Percentiles rank a stretch among this genome's conserved stretches.
phyloP scores from a whole-genome alignment of 2,113 vertebrate genomes.

The Scolopax mira region DNA sequence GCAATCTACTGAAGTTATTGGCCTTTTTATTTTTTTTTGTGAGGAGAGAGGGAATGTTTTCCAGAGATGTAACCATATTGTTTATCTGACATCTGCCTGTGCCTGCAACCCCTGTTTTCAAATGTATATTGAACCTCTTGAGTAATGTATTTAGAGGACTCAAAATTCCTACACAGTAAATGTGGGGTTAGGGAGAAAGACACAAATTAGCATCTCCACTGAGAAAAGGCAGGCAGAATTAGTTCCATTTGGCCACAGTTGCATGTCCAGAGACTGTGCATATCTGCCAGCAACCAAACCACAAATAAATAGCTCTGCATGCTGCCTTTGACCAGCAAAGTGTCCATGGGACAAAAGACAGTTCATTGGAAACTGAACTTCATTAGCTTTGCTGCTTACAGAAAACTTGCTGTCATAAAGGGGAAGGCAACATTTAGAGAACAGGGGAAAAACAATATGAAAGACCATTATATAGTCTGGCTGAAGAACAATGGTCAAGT shows the following conservation, averaged over 20 bases:
- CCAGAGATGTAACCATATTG: background rate
- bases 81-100: background rate
- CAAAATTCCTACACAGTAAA: background rate
- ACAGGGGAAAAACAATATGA: background rate
- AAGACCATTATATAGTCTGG: background rate
- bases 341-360: background rate
- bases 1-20: background rate
- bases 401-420: background rate
- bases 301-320: background rate
- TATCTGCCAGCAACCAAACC: background rate
- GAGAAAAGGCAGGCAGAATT: background rate
- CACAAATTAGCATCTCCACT: background rate
- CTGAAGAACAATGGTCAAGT: slow-evolving; percentile 16
- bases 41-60: background rate
- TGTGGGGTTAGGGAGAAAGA: background rate
- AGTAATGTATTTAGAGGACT: background rate
- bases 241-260: background rate
- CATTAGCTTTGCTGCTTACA: background rate
- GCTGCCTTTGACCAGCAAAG: background rate
- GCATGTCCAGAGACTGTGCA: background rate
- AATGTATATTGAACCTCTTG: background rate
- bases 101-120: background rate
- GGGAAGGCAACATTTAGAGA: background rate
- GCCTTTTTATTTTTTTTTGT: background rate
- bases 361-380: slow-evolving; percentile 1